Evolutionary conservation across 2,113 vertebrate species (phyloP), one percentile per base, ranked within the genome.

Genomic region (Mirza zaza): DNA sequence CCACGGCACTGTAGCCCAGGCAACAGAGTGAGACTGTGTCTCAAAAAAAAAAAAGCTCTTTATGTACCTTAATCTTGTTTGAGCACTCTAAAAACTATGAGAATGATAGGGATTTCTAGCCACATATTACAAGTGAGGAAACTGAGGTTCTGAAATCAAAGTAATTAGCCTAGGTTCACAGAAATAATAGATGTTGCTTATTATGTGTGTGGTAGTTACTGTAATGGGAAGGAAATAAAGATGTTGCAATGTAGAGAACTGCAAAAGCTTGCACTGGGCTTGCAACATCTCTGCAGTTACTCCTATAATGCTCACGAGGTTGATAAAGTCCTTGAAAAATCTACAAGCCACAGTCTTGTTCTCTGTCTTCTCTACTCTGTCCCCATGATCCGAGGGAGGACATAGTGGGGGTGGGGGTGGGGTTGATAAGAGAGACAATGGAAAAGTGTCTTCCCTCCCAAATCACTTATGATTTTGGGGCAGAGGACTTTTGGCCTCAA

Each of bases 101-200:
- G 39, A 96, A 67, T 61, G 61, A 36, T 8, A 65, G 50, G 23
- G 39, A 89, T 88, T 83, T 95, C 73, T 89, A 76, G 93, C 50
- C 29, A 93, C n/a, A 7, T 57, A 32, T 70, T 86, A 52, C 32
- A 85, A 59, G 20, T 42, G 67, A 55, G n/a, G n/a, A 57, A 82
- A 81, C 68, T 32, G 57, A 71, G 27, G 8, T 10, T 87, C 23
- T 75, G 34, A 84, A 76, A 76, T 50, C 55, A 71, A 90, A 77
- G 18, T 52, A 82, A n/a, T 75, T 73, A 96, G 29, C 57, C 50
- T 20, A 85, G 23, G 21, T 15, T 95, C 52, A 75, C 88, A 91
- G 32, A 73, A 39, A 76, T 63, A 67, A 45, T 71, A 79, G 29
- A 20, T 32, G 25, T 32, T 71, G 79, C 55, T 87, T 82, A n/a